Conservation (phyloP, 2,113 vertebrate genomes). For the Columbina picui region DNA sequence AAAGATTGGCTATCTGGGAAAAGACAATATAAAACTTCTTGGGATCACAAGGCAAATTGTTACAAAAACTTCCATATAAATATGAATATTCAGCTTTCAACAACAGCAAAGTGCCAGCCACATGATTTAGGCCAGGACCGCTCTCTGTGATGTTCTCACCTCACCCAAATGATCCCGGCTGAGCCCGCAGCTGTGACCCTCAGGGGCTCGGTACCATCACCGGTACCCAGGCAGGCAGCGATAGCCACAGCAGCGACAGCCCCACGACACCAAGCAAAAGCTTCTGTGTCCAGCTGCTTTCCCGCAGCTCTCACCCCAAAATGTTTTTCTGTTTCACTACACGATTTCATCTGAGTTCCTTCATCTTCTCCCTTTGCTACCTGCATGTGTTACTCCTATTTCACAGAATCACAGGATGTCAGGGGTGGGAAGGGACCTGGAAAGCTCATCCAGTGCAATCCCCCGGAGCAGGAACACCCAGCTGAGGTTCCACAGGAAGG, state of each 20-base stretch:
- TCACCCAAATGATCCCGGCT: background rate
- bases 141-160: background rate
- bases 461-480: too few species aligned
- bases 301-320: background rate
- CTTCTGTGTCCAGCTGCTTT: conserved; percentile 4
- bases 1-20: background rate
- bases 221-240: background rate
- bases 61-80: background rate
- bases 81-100: background rate
- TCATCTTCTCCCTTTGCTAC: background rate
- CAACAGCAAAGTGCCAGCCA: background rate
- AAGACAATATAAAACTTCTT: background rate
- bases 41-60: background rate
- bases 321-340: background rate
- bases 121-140: background rate
- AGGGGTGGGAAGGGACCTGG: too few species aligned
- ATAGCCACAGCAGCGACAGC: background rate
- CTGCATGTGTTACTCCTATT: background rate
- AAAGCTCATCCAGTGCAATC: too few species aligned
- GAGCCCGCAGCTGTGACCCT: background rate
- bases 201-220: background rate
- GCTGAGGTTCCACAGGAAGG: too few species aligned
- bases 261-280: background rate
- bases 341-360: background rate
- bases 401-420: too few species aligned